Conservation (phyloP, 92 coral and sea anemone genomes). For the Paramuricea clavata region DNA sequence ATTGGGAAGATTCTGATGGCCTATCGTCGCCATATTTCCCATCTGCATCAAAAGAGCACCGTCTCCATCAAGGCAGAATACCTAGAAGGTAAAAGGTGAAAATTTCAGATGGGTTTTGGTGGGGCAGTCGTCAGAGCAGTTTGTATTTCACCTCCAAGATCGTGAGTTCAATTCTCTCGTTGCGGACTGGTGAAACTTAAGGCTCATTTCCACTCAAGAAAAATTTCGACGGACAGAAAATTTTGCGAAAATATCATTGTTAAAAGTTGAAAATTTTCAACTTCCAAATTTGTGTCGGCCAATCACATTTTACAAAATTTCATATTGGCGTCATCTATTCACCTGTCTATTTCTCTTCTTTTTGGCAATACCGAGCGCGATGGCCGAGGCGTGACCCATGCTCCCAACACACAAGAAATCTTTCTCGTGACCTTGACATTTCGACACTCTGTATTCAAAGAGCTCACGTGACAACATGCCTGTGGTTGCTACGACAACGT, state of each 20-base stretch:
- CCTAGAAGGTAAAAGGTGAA: conserved; percentile 65
- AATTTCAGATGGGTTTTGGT: too few species aligned
- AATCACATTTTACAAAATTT: too few species aligned
- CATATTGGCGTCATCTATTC: too few species aligned
- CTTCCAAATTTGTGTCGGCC: too few species aligned
- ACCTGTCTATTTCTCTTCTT: conserved; percentile 94
- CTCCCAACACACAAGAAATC: conserved; percentile 96
- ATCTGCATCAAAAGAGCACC: conserved; percentile 96
- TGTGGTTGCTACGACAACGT: conserved; percentile 96
- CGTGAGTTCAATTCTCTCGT: too few species aligned
- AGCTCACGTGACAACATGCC: conserved; percentile 99
- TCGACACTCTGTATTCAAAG: conserved; percentile 91
- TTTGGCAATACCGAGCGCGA: conserved; percentile 96
- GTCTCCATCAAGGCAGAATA: conserved; percentile 96
- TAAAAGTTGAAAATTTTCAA: too few species aligned
- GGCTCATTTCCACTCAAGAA: too few species aligned
- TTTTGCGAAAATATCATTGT: too few species aligned
- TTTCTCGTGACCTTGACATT: conserved; percentile 97
- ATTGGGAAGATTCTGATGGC: conserved; percentile 80
- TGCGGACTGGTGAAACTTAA: too few species aligned
- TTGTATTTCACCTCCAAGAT: too few species aligned
- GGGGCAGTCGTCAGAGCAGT: too few species aligned
- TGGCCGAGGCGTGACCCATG: conserved; percentile 98
- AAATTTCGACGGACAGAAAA: too few species aligned
- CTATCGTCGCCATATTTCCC: conserved; percentile 90